phyloP scores from a whole-genome alignment of 1,140 invertebrate genomes.

The Sycophila sp. region DNA sequence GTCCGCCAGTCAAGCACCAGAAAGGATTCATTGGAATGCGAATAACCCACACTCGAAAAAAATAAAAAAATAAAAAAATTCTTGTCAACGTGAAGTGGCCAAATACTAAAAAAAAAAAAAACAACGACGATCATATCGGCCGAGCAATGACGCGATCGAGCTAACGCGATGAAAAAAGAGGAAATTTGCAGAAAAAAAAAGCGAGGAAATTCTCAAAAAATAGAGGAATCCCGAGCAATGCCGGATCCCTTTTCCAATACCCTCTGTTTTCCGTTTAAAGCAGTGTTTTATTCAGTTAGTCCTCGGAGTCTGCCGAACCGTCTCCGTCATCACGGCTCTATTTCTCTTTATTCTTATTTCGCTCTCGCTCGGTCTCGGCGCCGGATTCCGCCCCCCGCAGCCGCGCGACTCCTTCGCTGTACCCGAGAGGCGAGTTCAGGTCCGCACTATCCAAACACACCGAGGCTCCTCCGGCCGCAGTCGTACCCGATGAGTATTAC shows the following conservation, averaged over 20 bases:
- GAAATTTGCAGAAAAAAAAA: background rate
- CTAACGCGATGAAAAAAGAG: background rate
- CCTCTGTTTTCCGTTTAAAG: background rate
- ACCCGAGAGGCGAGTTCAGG: too few species aligned
- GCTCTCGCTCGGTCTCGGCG: too few species aligned
- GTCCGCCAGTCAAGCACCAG: too few species aligned
- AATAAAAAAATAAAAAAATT: too few species aligned
- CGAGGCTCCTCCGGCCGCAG: background rate
- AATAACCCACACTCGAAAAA: too few species aligned
- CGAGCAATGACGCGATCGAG: background rate
- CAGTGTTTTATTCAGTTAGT: background rate
- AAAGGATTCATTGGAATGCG: too few species aligned
- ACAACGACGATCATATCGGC: too few species aligned
- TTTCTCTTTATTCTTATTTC: background rate
- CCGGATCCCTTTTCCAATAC: too few species aligned
- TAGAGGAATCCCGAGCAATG: background rate
- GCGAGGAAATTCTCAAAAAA: background rate
- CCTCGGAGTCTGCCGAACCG: too few species aligned
- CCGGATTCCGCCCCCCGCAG: too few species aligned
- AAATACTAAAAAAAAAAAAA: too few species aligned
- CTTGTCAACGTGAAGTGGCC: too few species aligned
- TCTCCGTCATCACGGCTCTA: background rate
- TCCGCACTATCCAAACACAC: constrained; percentile 3
- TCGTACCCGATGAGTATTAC: constrained; percentile 1
- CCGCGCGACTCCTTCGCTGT: background rate